A percentile compares a stretch with the other conserved stretches of the same genome.
Conservation (phyloP, 2,888 invertebrate genomes). For the Cantharis rustica region DNA sequence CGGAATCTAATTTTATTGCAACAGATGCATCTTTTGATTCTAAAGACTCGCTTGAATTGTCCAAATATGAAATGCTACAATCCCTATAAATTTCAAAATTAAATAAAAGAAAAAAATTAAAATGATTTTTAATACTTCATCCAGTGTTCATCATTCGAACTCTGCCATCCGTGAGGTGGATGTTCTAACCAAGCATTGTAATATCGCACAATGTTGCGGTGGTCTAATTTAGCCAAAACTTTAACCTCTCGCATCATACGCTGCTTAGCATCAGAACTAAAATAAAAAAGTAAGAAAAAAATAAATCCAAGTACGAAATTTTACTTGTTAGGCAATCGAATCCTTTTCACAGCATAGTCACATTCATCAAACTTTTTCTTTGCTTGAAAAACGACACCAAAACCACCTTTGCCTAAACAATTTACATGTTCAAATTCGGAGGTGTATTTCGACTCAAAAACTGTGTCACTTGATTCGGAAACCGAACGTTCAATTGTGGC, state of each 20-base stretch:
- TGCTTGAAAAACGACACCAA: slow-evolving; percentile 95
- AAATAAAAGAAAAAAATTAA: not conserved
- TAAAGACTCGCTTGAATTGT: not conserved
- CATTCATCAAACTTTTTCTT: slow-evolving; percentile 93
- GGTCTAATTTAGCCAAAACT: slow-evolving; percentile 92
- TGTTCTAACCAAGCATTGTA: slow-evolving; percentile 95
- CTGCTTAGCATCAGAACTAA: slow-evolving; percentile 78
- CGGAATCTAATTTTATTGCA: not conserved
- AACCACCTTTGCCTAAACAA: slow-evolving; percentile 89
- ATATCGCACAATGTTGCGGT: slow-evolving; percentile 94
- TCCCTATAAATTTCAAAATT: not conserved
- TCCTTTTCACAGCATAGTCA: slow-evolving; percentile 93
- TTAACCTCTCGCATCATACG: slow-evolving; percentile 94
- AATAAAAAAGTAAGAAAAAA: not conserved
- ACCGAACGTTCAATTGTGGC: slow-evolving; percentile 8
- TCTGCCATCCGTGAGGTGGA: slow-evolving; percentile 89
- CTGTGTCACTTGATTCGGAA: slow-evolving; percentile 47
- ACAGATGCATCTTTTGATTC: not conserved
- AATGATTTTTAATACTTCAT: slow-evolving; percentile 31
- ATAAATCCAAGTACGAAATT: slow-evolving; percentile 22
- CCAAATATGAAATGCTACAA: not conserved
- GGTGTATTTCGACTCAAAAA: slow-evolving; percentile 71
- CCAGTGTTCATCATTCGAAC: slow-evolving; percentile 73
- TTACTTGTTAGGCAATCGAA: slow-evolving; percentile 79
- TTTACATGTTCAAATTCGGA: slow-evolving; percentile 83